Conservation (phyloP, 2,888 invertebrate species). For the Deilephila porcellus region DNA sequence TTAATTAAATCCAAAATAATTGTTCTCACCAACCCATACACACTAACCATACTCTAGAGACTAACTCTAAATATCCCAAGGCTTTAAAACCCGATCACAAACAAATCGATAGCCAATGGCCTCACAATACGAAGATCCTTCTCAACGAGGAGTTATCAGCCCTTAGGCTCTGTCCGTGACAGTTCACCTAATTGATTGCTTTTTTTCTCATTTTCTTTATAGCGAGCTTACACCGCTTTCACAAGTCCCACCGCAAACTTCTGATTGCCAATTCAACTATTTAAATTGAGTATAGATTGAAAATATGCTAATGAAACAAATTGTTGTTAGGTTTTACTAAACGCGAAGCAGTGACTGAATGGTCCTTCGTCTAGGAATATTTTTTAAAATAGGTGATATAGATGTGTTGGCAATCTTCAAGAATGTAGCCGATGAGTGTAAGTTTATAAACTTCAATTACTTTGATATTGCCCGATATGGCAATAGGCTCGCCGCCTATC, state of each 20-base stretch:
- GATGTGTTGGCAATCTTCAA: no score
- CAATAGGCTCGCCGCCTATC: no score
- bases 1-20: no score
- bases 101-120: constrained; percentile 20
- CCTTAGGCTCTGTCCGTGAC: constrained; percentile 69
- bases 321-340: background rate
- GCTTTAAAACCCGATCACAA: constrained; percentile 2
- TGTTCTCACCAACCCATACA: no score
- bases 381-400: no score
- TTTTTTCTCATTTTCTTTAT: constrained; percentile 52
- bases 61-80: background rate
- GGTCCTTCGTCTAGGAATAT: no score
- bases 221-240: constrained; percentile 36
- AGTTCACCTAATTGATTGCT: constrained; percentile 80
- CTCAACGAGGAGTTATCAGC: constrained; percentile 40
- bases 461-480: no score
- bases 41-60: background rate
- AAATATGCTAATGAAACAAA: constrained; percentile 58
- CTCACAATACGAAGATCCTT: constrained; percentile 5
- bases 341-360: no score
- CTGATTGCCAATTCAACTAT: constrained; percentile 68
- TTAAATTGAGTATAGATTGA: constrained; percentile 56
- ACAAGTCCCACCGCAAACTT: constrained; percentile 53
- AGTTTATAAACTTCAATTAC: no score
- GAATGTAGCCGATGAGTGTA: no score